Evolutionary conservation across 2,888 invertebrate genomes (phyloP).

Genomic region (Aromia moschata): DNA sequence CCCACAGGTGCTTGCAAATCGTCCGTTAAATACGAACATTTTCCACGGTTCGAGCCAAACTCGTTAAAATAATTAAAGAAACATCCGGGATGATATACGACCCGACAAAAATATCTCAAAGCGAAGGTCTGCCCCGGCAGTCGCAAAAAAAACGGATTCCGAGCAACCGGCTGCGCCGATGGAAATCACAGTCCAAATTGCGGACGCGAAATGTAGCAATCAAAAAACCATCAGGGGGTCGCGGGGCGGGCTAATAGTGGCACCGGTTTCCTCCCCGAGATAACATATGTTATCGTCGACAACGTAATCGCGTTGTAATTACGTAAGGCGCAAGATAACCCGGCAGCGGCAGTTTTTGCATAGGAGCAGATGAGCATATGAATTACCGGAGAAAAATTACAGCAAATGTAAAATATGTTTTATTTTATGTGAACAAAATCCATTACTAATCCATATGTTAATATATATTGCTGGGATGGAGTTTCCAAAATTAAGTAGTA

Average conservation of each 20-base stretch:
- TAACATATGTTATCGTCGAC: constrained; percentile 42
- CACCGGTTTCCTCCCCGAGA: constrained; percentile 36
- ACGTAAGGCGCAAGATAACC: constrained; percentile 20
- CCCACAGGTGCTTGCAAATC: no score
- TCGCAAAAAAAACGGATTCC: constrained; percentile 10
- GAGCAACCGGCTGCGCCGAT: constrained; percentile 14
- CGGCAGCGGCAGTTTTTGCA: no score
- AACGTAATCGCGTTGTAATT: constrained; percentile 42
- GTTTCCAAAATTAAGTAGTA: no score
- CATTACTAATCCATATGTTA: no score
- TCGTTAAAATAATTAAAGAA: constrained; percentile 14
- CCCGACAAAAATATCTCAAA: not conserved
- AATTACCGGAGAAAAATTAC: no score
- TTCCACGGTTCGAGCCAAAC: not conserved
- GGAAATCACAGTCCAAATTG: constrained; percentile 23
- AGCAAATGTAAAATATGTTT: no score
- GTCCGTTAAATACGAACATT: no score
- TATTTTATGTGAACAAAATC: no score
- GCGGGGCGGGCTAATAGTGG: constrained; percentile 25
- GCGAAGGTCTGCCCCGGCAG: not conserved
- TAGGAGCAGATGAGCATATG: no score
- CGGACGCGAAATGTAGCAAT: constrained; percentile 28
- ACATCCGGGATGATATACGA: constrained; percentile 2
- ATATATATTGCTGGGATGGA: no score
- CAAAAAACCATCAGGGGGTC: constrained; percentile 33